Conservation (phyloP, 2,888 invertebrate species). For the Pantelozetes paolii region DNA sequence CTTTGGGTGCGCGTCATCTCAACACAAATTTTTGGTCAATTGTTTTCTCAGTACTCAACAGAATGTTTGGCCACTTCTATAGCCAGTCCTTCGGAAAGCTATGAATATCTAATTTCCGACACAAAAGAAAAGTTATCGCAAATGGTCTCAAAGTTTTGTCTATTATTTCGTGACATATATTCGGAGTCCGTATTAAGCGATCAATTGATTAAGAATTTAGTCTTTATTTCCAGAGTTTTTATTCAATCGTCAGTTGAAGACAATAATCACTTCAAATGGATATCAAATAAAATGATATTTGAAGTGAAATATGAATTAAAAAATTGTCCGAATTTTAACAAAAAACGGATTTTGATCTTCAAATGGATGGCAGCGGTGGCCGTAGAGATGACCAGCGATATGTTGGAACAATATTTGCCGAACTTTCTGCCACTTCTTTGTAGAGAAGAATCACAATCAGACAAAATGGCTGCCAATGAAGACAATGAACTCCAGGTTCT, state of each 20-base stretch:
- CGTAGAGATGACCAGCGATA: conserved; percentile 57
- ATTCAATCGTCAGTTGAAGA: background rate
- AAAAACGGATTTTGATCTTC: conserved; percentile 68
- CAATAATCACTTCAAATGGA: conserved; percentile 29
- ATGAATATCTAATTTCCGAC: conserved; percentile 45
- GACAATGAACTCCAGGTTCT: conserved; percentile 56
- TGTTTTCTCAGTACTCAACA: conserved; percentile 64
- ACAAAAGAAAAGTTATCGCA: conserved; percentile 44
- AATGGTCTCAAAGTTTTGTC: conserved; percentile 43
- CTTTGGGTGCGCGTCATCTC: conserved; percentile 77
- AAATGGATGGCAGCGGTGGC: conserved; percentile 74
- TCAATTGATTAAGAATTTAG: conserved; percentile 43
- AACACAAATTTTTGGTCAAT: conserved; percentile 68
- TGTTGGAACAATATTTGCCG: conserved; percentile 26
- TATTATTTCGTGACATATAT: conserved; percentile 41
- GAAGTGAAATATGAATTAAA: conserved; percentile 40
- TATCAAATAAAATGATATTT: conserved; percentile 39
- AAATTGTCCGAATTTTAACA: conserved; percentile 16
- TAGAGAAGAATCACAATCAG: conserved; percentile 35
- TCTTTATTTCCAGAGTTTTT: conserved; percentile 39
- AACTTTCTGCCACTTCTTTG: conserved; percentile 39
- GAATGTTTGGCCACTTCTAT: conserved; percentile 65
- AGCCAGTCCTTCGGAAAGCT: conserved; percentile 55
- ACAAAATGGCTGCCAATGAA: background rate
- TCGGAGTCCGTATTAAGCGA: conserved; percentile 28